phyloP scores from a whole-genome alignment of 2,797 vertebrate genomes.

The Sebastes diaconus region DNA sequence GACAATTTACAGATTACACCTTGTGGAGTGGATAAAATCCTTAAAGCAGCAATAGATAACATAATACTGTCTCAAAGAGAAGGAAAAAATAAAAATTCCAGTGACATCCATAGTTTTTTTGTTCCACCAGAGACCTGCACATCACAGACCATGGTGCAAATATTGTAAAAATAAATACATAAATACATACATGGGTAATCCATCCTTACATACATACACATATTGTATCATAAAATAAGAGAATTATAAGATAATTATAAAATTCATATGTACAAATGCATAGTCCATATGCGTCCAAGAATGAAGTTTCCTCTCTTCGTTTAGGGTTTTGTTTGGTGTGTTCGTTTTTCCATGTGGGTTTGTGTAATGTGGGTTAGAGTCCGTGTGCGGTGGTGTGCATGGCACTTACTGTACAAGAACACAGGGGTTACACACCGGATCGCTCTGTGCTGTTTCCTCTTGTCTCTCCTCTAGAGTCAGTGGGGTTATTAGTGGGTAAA shows the following conservation, averaged over 20 bases:
- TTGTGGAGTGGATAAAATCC: slow-evolving; percentile 64
- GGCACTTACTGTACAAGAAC: slow-evolving; percentile 82
- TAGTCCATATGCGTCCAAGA: slow-evolving; percentile 79
- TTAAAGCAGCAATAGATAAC: slow-evolving; percentile 72
- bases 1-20: slow-evolving; percentile 82
- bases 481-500: slow-evolving; percentile 43
- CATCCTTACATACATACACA: slow-evolving; percentile 79
- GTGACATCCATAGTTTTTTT: slow-evolving; percentile 75
- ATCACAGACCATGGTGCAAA: slow-evolving; percentile 80
- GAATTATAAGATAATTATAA: slow-evolving; percentile 84
- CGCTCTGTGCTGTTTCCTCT: slow-evolving; percentile 67
- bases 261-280: slow-evolving; percentile 85
- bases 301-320: slow-evolving; percentile 44
- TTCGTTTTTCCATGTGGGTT: slow-evolving; percentile 38
- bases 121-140: slow-evolving; percentile 68
- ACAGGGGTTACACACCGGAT: slow-evolving; percentile 76
- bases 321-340: slow-evolving; percentile 47
- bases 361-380: slow-evolving; percentile 50
- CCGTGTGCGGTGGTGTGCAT: slow-evolving; percentile 76
- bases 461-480: slow-evolving; percentile 38
- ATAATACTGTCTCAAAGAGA: slow-evolving; percentile 74
- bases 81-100: slow-evolving; percentile 64
- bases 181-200: slow-evolving; percentile 83
- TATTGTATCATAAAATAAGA: slow-evolving; percentile 85
- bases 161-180: slow-evolving; percentile 86